Base-by-base conservation (phyloP, 2,888 invertebrate species). In the Petrophora chlorosata region DNA sequence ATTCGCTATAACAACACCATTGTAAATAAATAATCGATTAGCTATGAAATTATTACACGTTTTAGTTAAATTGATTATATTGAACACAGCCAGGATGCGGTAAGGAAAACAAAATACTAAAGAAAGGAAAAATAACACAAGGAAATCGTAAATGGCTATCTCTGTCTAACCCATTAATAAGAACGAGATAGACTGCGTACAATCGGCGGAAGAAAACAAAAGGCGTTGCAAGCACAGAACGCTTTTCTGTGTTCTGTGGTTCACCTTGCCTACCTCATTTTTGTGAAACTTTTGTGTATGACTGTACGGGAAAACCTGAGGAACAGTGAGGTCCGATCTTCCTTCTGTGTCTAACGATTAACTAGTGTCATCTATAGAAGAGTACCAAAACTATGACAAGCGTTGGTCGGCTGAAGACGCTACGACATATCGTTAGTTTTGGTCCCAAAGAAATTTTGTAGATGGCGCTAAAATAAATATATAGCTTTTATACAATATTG, bases 91-190 rank as follows among this genome's bases (percentile, higher is more conserved):
- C 39, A 13, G 17, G 17, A 28, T 15, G 26, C 1, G 33, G 17
- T 19, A 34, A 50, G 28, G 44, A 51, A 48, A 56, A 56, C 53
- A 51, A 42, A 26, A 32, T 30, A 42, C 32, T 28, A 22, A 15
- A 22, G 8, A 16, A 28, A 41, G 15, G n/a, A 5, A 26, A 8
- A 40, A 34, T 22, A 19, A 49, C 34, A 40, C 13, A 32, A 10
- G 14, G 22, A 33, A 38, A 33, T 33, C 3, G 8, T 9, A 5
- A 14, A 12, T 10, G 5, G 10, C 12, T 5, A 8, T 54, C 54
- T 43, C 58, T 10, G 16, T 55, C 14, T 5, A 15, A 26, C 22
- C 10, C 33, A 9, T 34, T 32, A 10, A 9, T 38, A 29, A 46
- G 50, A 53, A 40, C 8, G 57, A 53, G 46, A 42, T n/a, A 44